Base-by-base conservation (phyloP, 2,888 invertebrate genomes). In the Nysson spinosus region DNA sequence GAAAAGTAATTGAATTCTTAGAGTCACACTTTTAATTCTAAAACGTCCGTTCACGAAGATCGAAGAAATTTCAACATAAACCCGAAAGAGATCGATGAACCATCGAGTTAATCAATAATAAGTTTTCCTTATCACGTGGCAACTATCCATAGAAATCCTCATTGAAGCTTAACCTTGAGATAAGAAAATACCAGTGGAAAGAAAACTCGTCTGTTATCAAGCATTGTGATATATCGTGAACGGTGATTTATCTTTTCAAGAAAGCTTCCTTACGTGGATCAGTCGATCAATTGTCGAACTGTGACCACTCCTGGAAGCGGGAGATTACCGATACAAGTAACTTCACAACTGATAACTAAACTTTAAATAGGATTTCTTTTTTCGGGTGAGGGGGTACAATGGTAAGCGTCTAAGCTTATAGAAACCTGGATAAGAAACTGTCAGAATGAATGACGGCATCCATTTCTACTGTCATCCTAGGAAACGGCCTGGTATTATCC, bases 321-420 rank as follows among this genome's bases (percentile, higher is more conserved):
- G 42, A 57, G 57, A 52, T 52, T 30, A 32, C 39, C 49, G 66
- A 60, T 50, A 67, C 66, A 65, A 60, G 60, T 54, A 46, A 46
- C 60, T 46, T 50, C 26, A 22, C 47, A 60, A 66, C 66, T 68
- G 67, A 68, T 68, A 68, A 68, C 49, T 50, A 49, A 66, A 68
- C 66, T 68, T 68, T 68, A 68, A 66, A 68, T 68, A 66, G 66
- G 60, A 66, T 68, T 66, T 50, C 55, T 42, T 60, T 35, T 37
- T 11, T n/a, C n/a, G n/a, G n/a, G n/a, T n/a, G n/a, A n/a, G 16
- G 19, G 20, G 11, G 35, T 26, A 44, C 26, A 19, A 16, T 19
- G 26, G 2, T 4, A 11, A 6, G 12, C 43, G 49, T 20, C 19
- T 4, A n/a, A 50, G 16, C 49, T 17, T 20, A 20, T 19, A 16